Percentiles rank a stretch among this genome's conserved stretches.
These are phyloP conservation scores for Dromius quadrimaculatus DNA, from an alignment of 2,888 invertebrate species.

Conservation along the genomic window DNA sequence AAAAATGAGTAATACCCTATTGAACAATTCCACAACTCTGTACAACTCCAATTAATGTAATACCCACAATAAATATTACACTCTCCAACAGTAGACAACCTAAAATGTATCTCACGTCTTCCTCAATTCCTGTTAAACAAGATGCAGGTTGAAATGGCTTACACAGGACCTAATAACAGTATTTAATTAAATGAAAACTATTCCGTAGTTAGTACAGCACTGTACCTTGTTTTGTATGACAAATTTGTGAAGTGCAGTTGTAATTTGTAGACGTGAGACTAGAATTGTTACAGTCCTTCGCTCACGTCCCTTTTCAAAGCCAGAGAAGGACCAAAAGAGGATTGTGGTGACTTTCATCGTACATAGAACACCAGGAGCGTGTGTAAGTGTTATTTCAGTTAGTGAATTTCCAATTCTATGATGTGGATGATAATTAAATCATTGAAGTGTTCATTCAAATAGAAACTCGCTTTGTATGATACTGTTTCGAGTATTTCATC, in stretches of 20 bases:
- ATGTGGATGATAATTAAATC: conserved; percentile 6
- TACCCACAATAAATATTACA: not conserved
- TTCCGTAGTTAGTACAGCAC: conserved; percentile 4
- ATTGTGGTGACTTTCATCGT: too few species aligned
- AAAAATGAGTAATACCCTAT: too few species aligned
- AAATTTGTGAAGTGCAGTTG: conserved; percentile 34
- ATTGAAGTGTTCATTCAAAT: too few species aligned
- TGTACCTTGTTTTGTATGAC: conserved; percentile 32
- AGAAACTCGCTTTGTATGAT: too few species aligned
- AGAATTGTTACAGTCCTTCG: too few species aligned
- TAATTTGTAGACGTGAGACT: conserved; percentile 21
- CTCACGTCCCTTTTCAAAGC: not conserved
- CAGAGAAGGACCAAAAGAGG: not conserved
- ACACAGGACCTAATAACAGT: conserved; percentile 17
- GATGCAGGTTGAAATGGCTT: conserved; percentile 30
- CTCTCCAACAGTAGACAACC: not conserved
- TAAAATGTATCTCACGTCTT: not conserved
- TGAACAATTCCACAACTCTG: too few species aligned
- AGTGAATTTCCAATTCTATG: not conserved
- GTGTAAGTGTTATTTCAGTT: conserved; percentile 8
- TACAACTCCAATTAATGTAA: not conserved
- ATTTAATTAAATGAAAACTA: conserved; percentile 41
- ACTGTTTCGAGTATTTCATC: too few species aligned
- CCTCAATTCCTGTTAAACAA: conserved; percentile 1
- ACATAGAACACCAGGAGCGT: too few species aligned